Evolutionary conservation across 2,888 invertebrate genomes (phyloP).

Genomic region (Campoplex nolae): DNA sequence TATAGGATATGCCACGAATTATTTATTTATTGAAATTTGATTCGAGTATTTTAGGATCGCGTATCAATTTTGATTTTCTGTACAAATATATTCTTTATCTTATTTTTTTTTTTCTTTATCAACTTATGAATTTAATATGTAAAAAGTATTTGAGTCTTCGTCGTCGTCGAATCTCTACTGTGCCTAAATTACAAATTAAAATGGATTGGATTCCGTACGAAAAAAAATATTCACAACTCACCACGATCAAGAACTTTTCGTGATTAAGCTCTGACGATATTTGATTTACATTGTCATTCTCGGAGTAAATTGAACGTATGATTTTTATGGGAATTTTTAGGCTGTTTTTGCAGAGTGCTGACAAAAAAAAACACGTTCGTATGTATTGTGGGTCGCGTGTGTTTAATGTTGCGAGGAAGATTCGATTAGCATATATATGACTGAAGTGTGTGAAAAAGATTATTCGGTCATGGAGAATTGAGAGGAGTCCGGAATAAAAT

Average conservation of each 20-base stretch:
- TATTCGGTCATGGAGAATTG: neutral
- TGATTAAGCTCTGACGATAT: conserved; percentile 32
- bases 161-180: no score
- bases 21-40: neutral
- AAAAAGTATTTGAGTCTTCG: neutral
- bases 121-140: neutral
- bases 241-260: neutral
- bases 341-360: conserved; percentile 38
- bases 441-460: conserved; percentile 45
- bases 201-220: conserved; percentile 8
- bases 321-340: conserved; percentile 75
- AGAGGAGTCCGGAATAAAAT: neutral
- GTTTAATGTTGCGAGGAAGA: conserved; percentile 76
- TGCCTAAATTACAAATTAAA: neutral
- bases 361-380: conserved; percentile 64
- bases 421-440: conserved; percentile 78
- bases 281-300: conserved; percentile 59
- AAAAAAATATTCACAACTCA: conserved; percentile 19
- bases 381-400: conserved; percentile 71
- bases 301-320: conserved; percentile 75
- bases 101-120: neutral
- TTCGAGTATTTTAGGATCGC: neutral
- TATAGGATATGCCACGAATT: neutral
- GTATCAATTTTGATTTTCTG: neutral
- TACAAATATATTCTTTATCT: no score